Percentiles rank a stretch among this genome's conserved stretches.
These are phyloP conservation scores for Coregonus sp. DNA, from an alignment of 2,797 vertebrate genomes.

Conservation along the genomic window DNA sequence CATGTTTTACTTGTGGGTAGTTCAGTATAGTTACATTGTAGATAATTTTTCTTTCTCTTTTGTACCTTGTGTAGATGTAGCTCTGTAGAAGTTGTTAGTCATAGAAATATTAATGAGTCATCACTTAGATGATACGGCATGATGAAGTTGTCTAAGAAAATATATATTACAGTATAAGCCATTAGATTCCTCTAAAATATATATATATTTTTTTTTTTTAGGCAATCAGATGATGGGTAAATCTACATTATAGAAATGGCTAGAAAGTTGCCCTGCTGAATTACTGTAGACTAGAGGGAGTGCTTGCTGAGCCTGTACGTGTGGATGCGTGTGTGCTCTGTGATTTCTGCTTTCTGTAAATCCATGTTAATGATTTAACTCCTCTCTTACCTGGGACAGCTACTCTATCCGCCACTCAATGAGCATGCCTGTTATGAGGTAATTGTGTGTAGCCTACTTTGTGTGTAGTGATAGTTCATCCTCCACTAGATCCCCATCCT, in stretches of 20 bases:
- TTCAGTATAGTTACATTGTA: background rate
- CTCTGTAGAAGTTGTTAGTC: background rate
- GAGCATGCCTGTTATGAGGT: constrained; percentile 99
- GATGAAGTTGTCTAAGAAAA: background rate
- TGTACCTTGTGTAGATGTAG: background rate
- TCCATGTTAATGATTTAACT: constrained; percentile 65
- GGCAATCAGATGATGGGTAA: constrained; percentile 3
- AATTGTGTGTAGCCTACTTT: constrained; percentile 60
- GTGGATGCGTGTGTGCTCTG: constrained; percentile 18
- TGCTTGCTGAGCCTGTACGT: background rate
- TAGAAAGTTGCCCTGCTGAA: background rate
- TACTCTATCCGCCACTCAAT: constrained; percentile 95
- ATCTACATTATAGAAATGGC: background rate
- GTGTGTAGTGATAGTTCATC: background rate
- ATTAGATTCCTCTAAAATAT: background rate
- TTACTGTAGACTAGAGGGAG: background rate
- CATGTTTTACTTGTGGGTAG: background rate
- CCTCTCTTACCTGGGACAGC: constrained; percentile 78
- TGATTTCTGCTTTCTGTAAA: constrained; percentile 25
- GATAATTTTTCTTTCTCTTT: background rate
- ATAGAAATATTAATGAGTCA: background rate
- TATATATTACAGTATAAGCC: background rate
- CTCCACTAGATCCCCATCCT: background rate
- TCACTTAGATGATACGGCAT: background rate
- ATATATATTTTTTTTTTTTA: background rate